These are phyloP conservation scores for Lampropteryx suffumata DNA, from an alignment of 2,888 invertebrate species.

Conservation along the genomic window DNA sequence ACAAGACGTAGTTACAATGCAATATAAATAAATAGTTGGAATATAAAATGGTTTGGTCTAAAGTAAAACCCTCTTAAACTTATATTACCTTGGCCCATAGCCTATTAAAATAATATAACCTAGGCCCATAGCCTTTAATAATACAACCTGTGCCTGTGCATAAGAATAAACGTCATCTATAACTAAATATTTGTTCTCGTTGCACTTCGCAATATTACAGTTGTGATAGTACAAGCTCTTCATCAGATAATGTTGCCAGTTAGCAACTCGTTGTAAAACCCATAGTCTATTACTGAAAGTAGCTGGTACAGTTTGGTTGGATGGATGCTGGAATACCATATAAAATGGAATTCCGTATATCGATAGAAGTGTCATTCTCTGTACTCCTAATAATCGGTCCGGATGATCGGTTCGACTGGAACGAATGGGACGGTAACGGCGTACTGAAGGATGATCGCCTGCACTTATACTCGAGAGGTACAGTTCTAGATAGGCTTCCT, in stretches of 20 bases:
- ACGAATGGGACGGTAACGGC: too few relatives aligned
- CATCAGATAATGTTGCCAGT: constrained; percentile 26
- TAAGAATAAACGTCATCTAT: neutral
- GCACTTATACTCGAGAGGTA: too few relatives aligned
- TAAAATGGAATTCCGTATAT: too few relatives aligned
- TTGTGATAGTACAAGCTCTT: constrained; percentile 16
- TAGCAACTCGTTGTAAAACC: constrained; percentile 16
- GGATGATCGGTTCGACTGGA: too few relatives aligned
- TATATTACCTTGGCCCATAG: neutral
- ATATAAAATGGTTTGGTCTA: neutral
- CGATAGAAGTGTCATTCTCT: too few relatives aligned
- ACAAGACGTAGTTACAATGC: neutral
- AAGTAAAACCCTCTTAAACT: neutral
- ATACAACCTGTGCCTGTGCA: neutral
- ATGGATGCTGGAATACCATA: neutral
- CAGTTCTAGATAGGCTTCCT: too few relatives aligned
- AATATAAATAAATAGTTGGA: neutral
- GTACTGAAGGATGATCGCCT: too few relatives aligned
- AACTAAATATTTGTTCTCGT: neutral
- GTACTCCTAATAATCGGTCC: too few relatives aligned
- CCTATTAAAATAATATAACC: neutral
- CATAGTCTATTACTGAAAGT: neutral
- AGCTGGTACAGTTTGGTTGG: constrained; percentile 1
- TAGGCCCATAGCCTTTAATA: too few relatives aligned
- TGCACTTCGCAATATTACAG: constrained; percentile 14